A percentile compares a stretch with the other conserved stretches of the same genome.
Evolutionary conservation across 2,113 vertebrate species (phyloP).

Genomic region (Hymenochirus boettgeri): DNA sequence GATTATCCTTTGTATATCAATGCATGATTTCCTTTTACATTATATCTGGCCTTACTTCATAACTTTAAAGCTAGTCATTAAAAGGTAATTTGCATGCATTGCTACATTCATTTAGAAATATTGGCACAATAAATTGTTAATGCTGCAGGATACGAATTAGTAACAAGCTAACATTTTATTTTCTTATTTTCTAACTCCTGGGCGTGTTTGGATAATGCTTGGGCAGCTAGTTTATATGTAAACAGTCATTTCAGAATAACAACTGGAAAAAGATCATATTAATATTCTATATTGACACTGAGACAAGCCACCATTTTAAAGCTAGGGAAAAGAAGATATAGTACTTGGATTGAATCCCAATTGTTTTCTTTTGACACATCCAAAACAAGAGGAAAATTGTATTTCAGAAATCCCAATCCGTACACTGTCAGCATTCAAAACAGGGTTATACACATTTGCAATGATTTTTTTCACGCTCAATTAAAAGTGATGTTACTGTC

Average conservation of each 20-base stretch:
- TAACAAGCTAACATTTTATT: conserved; percentile 42
- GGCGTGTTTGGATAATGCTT: conserved; percentile 33
- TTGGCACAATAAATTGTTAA: conserved; percentile 50
- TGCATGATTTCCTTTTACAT: conserved; percentile 51
- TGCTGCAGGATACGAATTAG: conserved; percentile 47
- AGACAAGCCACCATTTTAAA: background rate
- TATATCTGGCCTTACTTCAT: conserved; percentile 42
- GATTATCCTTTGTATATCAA: conserved; percentile 49
- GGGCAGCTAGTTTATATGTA: conserved; percentile 5
- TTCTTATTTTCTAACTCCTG: conserved; percentile 38
- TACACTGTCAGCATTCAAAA: background rate
- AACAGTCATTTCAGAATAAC: background rate
- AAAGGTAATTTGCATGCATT: conserved; percentile 51
- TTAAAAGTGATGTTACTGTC: conserved; percentile 4
- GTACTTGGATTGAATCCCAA: background rate
- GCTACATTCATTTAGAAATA: conserved; percentile 50
- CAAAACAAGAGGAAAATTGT: background rate
- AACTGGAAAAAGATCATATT: background rate
- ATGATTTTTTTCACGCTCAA: background rate
- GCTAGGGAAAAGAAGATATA: background rate
- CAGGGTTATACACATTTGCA: background rate
- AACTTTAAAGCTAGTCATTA: conserved; percentile 49
- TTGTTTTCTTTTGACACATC: conserved; percentile 5
- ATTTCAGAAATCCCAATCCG: background rate
- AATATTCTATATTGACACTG: background rate